A percentile compares a stretch with the other conserved stretches of the same genome.
Conservation (phyloP, 2,888 invertebrate genomes). For the Cepaea hortensis region DNA sequence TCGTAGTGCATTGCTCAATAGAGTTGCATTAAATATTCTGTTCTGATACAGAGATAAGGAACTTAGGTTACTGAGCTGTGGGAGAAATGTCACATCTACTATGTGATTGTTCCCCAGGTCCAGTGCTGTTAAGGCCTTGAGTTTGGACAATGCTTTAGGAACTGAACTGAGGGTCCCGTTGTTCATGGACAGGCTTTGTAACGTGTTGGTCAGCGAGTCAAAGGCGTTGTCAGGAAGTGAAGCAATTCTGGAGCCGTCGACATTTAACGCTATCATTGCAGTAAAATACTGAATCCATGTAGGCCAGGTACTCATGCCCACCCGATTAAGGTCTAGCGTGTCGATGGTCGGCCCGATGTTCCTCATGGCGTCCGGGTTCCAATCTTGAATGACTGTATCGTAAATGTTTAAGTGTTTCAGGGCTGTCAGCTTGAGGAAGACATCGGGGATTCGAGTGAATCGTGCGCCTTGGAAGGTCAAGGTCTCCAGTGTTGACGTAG, state of each 20-base stretch:
- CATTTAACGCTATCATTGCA: neutral
- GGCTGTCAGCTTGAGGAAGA: neutral
- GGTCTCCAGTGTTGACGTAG: neutral
- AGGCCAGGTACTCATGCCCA: neutral
- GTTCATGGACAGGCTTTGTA: neutral
- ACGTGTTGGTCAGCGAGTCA: neutral
- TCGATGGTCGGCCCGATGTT: neutral
- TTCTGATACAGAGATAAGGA: neutral
- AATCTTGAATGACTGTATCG: neutral
- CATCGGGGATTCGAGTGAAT: neutral
- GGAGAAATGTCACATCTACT: neutral
- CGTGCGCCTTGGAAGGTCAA: neutral
- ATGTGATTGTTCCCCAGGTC: neutral
- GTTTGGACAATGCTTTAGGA: neutral
- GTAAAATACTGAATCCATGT: constrained; percentile 4
- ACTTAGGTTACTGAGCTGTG: neutral
- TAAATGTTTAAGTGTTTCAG: neutral
- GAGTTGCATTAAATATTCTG: neutral
- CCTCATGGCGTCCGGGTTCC: neutral
- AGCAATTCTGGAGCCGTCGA: neutral
- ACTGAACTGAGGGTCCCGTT: neutral
- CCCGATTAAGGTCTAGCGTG: neutral
- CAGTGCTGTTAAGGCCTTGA: neutral
- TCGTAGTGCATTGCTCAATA: neutral
- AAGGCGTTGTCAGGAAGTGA: constrained; percentile 1